phyloP scores from a whole-genome alignment of 2,797 vertebrate species.

The Ibycter americanus region DNA sequence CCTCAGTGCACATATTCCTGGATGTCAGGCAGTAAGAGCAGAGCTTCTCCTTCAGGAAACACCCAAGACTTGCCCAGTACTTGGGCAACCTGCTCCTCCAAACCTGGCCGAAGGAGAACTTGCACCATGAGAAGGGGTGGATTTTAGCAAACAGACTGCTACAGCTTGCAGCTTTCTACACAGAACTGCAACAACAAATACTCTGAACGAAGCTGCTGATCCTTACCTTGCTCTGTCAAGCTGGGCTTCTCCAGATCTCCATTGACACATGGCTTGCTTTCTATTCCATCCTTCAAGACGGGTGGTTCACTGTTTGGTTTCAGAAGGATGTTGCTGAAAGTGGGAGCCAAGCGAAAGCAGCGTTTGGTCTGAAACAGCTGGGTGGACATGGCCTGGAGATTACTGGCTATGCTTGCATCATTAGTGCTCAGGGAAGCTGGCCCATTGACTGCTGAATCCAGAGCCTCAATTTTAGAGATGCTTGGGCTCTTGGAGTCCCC shows the following conservation, averaged over 20 bases:
- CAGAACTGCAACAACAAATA: not conserved
- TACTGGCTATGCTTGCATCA: slow-evolving; percentile 93
- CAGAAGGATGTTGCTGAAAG: slow-evolving; percentile 92
- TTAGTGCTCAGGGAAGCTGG: slow-evolving; percentile 72
- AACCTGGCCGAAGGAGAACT: not conserved
- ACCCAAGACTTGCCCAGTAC: not conserved
- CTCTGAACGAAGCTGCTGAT: fast-evolving
- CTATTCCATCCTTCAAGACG: slow-evolving; percentile 26
- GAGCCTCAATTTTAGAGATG: slow-evolving; percentile 52
- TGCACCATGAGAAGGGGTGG: not conserved
- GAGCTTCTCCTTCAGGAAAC: not conserved
- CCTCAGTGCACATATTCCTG: not conserved
- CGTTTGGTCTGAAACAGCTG: slow-evolving; percentile 96
- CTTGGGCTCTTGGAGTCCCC: slow-evolving; percentile 4
- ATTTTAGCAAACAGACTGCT: not conserved
- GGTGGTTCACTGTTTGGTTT: slow-evolving; percentile 73
- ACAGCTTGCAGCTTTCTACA: not conserved
- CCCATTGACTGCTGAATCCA: slow-evolving; percentile 81
- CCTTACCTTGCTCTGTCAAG: slow-evolving; percentile 73
- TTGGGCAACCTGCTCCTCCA: not conserved
- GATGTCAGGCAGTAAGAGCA: not conserved
- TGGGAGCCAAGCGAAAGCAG: slow-evolving; percentile 95
- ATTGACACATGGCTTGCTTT: slow-evolving; percentile 70
- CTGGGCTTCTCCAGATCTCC: slow-evolving; percentile 69
- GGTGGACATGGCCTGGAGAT: slow-evolving; percentile 96